Evolutionary conservation across 1,140 invertebrate genomes (phyloP), one percentile per base, ranked within the genome.

Genomic region (Meloidogyne floridensis): DNA sequence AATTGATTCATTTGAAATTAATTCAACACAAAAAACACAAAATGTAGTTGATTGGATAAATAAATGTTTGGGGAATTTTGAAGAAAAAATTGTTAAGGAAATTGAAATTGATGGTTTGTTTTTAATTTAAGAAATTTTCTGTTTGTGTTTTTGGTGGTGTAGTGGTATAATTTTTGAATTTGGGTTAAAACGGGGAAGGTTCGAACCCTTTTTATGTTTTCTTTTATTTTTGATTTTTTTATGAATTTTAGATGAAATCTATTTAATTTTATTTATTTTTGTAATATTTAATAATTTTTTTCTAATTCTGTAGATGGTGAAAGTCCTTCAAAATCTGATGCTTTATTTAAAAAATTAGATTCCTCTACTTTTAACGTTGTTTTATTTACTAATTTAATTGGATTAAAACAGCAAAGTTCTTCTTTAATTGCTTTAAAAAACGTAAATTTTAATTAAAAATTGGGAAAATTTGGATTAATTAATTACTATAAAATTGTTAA

Each of bases 91-190:
- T 2, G 65, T 79, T 7, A 32, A 79, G 7, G 77, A 79, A 13
- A 54, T 69, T 51, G 77, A 79, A 71, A 71, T 79, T 54, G 77
- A 79, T 32, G 77, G 77, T 79, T n/a, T n/a, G 32, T 59, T n/a
- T n/a, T 65, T n/a, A 59, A 15, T 3, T 59, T 59, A 6, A n/a
- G 7, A 54, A 54, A 47, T 47, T 47, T 47, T 47, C 7, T 47
- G 47, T 6, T 6, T 6, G 7, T 47, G 7, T 47, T 8, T 6
- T 47, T 47, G 47, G 47, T 47, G 47, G 47, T 47, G 47, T 47
- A 47, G 47, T 47, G 47, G 47, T 47, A 6, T 47, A 8, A 47
- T 47, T 47, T 4, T 47, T 47, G 47, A 47, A 32, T 32, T 47
- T 47, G 47, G 47, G 4, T 47, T 47, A 47, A 47, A 47, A 47